Percentiles rank a stretch among this genome's conserved stretches.
These are phyloP conservation scores for Cheilosia pagana DNA, from an alignment of 2,888 invertebrate species.

Conservation along the genomic window DNA sequence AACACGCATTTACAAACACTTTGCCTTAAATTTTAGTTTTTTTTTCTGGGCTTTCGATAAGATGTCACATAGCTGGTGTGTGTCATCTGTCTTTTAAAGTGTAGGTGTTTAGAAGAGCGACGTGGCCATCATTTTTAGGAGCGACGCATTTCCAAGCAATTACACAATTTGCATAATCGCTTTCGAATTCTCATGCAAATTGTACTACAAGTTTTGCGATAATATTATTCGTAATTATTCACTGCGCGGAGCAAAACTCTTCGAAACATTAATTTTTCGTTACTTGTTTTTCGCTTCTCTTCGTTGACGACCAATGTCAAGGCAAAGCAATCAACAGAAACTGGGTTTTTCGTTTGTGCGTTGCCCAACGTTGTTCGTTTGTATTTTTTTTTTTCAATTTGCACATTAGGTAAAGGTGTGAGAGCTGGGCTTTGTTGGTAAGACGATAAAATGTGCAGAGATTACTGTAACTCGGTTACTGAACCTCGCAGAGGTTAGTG, in stretches of 20 bases:
- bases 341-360: conserved; percentile 29
- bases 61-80: conserved; percentile 28
- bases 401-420: conserved; percentile 3
- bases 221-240: conserved; percentile 27
- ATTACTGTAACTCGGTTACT: conserved; percentile 17
- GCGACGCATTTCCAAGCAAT: conserved; percentile 36
- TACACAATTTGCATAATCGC: conserved; percentile 44
- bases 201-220: not conserved
- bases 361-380: conserved; percentile 1
- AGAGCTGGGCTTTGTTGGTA: conserved; percentile 21
- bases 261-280: conserved; percentile 12
- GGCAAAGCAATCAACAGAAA: conserved; percentile 34
- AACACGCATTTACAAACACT: conserved; percentile 1
- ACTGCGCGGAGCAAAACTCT: not conserved
- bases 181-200: conserved; percentile 10
- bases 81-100: not conserved
- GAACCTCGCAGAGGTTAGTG: conserved; percentile 44
- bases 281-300: not conserved
- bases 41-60: conserved; percentile 24
- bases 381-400: conserved; percentile 9
- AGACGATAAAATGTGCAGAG: not conserved
- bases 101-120: not conserved
- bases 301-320: conserved; percentile 57
- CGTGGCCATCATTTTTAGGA: conserved; percentile 6
- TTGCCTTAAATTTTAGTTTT: not conserved